A percentile compares a stretch with the other conserved stretches of the same genome.
Evolutionary conservation across 2,797 vertebrate genomes (phyloP).

Genomic region (Tachyglossus aculeatus): DNA sequence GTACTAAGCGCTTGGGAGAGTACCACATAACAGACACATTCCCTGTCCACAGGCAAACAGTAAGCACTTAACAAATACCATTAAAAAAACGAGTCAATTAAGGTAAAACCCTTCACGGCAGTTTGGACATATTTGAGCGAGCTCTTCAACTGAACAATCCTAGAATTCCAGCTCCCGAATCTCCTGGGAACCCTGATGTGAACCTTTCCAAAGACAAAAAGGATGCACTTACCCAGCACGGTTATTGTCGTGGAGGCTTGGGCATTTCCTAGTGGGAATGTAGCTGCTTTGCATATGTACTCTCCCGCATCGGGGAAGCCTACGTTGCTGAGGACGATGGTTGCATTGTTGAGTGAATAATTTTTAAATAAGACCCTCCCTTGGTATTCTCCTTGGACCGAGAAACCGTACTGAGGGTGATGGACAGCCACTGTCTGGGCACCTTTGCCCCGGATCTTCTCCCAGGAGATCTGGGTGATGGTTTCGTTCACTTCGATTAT

Average conservation of each 20-base stretch:
- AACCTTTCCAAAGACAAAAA: neutral
- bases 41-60: no score
- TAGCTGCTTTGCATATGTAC: slow-evolving; percentile 94
- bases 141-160: neutral
- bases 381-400: slow-evolving; percentile 83
- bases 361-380: slow-evolving; percentile 88
- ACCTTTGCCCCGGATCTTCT: slow-evolving; percentile 83
- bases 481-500: slow-evolving; percentile 88
- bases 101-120: neutral
- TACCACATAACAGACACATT: no score
- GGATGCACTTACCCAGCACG: slow-evolving; percentile 86
- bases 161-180: slow-evolving; percentile 11
- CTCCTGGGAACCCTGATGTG: neutral
- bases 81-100: no score
- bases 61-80: no score
- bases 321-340: slow-evolving; percentile 86
- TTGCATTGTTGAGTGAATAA: slow-evolving; percentile 87
- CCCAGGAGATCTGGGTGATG: slow-evolving; percentile 95
- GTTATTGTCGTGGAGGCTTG: slow-evolving; percentile 87
- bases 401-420: slow-evolving; percentile 89
- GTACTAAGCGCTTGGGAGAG: no score
- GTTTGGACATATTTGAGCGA: neutral
- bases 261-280: slow-evolving; percentile 93
- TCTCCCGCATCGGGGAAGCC: slow-evolving; percentile 89
- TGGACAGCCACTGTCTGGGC: slow-evolving; percentile 90